Evolutionary conservation across 2,888 invertebrate species (phyloP), one percentile per base, ranked within the genome.

Genomic region (Colletes collaris): DNA sequence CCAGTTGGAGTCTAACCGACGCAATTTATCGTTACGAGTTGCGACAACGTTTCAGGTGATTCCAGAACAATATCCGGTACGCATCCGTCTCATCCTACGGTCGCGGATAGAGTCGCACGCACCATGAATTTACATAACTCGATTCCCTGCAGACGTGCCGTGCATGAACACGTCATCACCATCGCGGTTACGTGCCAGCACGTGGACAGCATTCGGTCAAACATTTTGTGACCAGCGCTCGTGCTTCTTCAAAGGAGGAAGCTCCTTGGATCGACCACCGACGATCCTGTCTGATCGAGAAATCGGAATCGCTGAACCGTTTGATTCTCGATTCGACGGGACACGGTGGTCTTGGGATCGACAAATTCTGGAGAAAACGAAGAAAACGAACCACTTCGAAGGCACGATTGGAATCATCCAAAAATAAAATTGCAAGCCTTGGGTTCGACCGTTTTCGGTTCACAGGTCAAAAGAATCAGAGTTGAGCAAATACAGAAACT

Each of bases 91-190:
- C 59, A 60, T 58, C 63, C 82, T 46, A 79, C 71, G 84, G 76
- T 75, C 75, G 77, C 81, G 78, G 79, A 86, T 83, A 81, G 77
- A 82, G 64, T 68, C 65, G 74, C 76, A 73, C 68, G 78, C 81
- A 77, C 46, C 74, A 58, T 13, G 62, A 68, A 86, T 88, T 90
- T 90, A 86, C 90, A 89, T 90, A 89, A 89, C 89, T 86, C 69
- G 86, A 80, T 86, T 82, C 76, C 81, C 77, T 56, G 60, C 50
- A 81, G 53, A 83, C 83, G 87, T 85, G 83, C 70, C 46, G 53
- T 11, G 83, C 82, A 81, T 85, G 76, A 76, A 46, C 65, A 58
- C 62, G 60, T 65, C 76, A 66, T 76, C 71, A 67, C 27, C 50
- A 60, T 44, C 59, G 44, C 64, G 70, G 62, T 49, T 66, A 68